A percentile compares a stretch with the other conserved stretches of the same genome.
phyloP scores from a whole-genome alignment of 2,888 invertebrate species.

The Pollenia angustigena region DNA sequence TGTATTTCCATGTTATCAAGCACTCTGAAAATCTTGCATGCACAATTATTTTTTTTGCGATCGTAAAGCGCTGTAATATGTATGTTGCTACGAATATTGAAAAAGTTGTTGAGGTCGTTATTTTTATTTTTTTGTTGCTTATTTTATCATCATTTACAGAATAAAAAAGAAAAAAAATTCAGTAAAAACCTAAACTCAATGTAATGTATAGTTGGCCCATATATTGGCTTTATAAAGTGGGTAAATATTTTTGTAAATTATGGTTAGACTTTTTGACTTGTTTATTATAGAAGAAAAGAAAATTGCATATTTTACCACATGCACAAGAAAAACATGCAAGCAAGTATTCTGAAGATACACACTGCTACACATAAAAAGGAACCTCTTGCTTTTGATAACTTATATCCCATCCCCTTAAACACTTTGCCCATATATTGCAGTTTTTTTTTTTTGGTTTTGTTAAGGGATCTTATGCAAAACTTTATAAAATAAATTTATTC shows the following conservation, averaged over 20 bases:
- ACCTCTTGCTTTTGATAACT: background rate
- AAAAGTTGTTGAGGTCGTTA: constrained; percentile 48
- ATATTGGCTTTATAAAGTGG: constrained; percentile 70
- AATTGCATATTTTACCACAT: constrained; percentile 51
- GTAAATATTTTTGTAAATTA: constrained; percentile 80
- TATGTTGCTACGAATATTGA: constrained; percentile 11
- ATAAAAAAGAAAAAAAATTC: constrained; percentile 19
- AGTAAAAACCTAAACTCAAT: constrained; percentile 31
- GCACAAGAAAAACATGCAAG: constrained; percentile 21
- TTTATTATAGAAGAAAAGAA: constrained; percentile 77
- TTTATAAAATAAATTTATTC: constrained; percentile 44
- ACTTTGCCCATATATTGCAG: background rate
- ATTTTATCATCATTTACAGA: constrained; percentile 28
- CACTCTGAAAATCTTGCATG: background rate
- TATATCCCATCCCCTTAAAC: too few relatives aligned
- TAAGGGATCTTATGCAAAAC: constrained; percentile 12
- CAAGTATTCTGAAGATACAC: constrained; percentile 2
- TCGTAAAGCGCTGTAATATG: too few relatives aligned
- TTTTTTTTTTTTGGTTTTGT: background rate
- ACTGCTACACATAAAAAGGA: background rate
- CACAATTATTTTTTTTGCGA: background rate
- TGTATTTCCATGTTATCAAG: too few relatives aligned
- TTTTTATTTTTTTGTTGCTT: constrained; percentile 35
- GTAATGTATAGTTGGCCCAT: constrained; percentile 70
- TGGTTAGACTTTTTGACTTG: constrained; percentile 83